Percentiles rank a stretch among this genome's conserved stretches.
phyloP scores from a whole-genome alignment of 2,113 vertebrate species.

The Nothobranchius kuhntae region DNA sequence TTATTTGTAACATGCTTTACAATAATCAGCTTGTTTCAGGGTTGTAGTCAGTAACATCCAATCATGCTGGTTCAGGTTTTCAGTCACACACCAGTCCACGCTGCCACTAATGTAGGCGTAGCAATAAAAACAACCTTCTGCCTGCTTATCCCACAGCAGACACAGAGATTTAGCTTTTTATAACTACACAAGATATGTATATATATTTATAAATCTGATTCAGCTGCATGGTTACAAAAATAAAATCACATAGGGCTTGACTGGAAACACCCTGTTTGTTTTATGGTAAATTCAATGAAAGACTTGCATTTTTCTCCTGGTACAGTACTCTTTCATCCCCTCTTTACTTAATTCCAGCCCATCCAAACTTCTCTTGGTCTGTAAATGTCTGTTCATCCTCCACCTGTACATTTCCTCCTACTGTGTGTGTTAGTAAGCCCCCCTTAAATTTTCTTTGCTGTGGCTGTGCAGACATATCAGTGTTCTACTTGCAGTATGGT shows the following conservation, averaged over 20 bases:
- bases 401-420: neutral
- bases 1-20: neutral
- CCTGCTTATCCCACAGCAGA: neutral
- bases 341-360: constrained; percentile 12
- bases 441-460: constrained; percentile 16
- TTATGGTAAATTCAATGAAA: constrained; percentile 55
- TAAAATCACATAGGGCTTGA: constrained; percentile 43
- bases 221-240: constrained; percentile 37
- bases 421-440: neutral
- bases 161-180: neutral
- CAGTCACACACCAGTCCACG: neutral
- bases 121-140: neutral
- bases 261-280: constrained; percentile 67
- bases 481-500: constrained; percentile 66
- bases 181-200: constrained; percentile 4
- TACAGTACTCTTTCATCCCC: constrained; percentile 14
- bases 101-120: neutral
- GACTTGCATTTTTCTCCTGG: constrained; percentile 32
- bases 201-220: constrained; percentile 14
- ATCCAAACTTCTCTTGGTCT: neutral
- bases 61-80: neutral
- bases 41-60: neutral
- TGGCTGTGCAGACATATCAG: constrained; percentile 38
- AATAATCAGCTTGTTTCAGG: neutral
- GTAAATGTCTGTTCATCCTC: neutral